These are phyloP conservation scores for Gila robusta DNA, from an alignment of 2,797 vertebrate species.

Conservation along the genomic window DNA sequence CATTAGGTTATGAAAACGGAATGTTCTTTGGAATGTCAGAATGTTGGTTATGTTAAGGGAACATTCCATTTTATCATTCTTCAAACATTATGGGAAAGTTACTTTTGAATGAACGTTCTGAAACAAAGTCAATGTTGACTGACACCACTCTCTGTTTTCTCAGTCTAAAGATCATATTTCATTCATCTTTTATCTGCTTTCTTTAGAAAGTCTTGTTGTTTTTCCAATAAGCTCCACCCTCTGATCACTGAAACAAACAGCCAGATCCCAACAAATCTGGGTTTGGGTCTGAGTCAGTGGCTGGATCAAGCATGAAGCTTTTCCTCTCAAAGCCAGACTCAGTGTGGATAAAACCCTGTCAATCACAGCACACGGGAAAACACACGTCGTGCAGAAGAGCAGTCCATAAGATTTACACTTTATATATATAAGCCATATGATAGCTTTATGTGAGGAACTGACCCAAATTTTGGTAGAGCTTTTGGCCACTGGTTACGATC, in stretches of 20 bases:
- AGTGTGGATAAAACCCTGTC: constrained; percentile 29
- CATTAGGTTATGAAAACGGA: no score
- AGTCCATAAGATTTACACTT: not conserved
- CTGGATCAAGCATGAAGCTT: constrained; percentile 29
- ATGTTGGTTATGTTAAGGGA: no score
- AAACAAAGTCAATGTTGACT: not conserved
- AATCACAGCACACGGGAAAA: not conserved
- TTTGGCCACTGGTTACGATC: not conserved
- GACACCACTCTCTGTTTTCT: not conserved
- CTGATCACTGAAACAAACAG: constrained; percentile 27
- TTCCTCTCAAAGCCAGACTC: constrained; percentile 22
- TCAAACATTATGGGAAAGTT: no score
- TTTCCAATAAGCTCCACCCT: not conserved
- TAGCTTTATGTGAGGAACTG: not conserved
- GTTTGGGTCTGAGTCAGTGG: constrained; percentile 30
- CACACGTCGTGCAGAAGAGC: not conserved
- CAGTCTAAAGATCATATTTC: not conserved
- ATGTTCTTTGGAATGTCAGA: no score
- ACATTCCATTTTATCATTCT: no score
- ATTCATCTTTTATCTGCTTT: not conserved
- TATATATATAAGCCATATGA: not conserved
- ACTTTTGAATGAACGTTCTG: no score
- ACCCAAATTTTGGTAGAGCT: not conserved
- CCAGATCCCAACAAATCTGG: not conserved
- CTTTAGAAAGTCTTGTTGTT: not conserved